Evolutionary conservation across 1,140 invertebrate species (phyloP), one percentile per base, ranked within the genome.

Genomic region (Drosophila bifasciata): DNA sequence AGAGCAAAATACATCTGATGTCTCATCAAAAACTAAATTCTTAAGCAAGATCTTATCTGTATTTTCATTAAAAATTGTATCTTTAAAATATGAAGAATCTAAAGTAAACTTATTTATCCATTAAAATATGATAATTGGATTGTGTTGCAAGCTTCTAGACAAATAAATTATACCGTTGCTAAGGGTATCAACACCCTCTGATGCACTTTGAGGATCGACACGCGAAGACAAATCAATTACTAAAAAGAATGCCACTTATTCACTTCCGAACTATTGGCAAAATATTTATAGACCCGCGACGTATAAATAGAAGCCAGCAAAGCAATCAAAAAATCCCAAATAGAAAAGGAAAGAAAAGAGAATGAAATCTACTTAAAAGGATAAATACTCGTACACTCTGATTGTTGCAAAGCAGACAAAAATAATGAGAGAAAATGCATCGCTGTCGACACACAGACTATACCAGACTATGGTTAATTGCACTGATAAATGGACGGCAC

Each of bases 381-480:
- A 80, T 64, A 74, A 85, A 81, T 86, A n/a, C n/a, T n/a, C n/a
- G n/a, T n/a, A 69, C 81, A 77, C 62, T 36, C 50, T 32, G 56
- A 60, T 76, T 77, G 67, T 63, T 62, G 25, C 23, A 39, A 39
- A 48, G 25, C 50, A 64, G 55, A 49, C 32, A 32, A 41, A 59
- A 76, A 64, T 48, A 61, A 44, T 44, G 39, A 0, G 62, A 40
- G 21, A 28, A 51, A 45, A 52, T 36, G 45, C 45, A 55, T 67
- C 46, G 48, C 48, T 23, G 41, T 51, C 48, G 62, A 41, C 39
- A 55, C 78, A n/a, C n/a, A n/a, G n/a, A n/a, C n/a, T n/a, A n/a
- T n/a, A n/a, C n/a, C n/a, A 76, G 83, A 64, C 63, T 79, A 62
- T 78, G 69, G 81, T 84, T 67, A 81, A 86, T 70, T 76, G 78